Evolutionary conservation across 2,113 vertebrate genomes (phyloP).

Genomic region (Epinephelus cyanopodus): DNA sequence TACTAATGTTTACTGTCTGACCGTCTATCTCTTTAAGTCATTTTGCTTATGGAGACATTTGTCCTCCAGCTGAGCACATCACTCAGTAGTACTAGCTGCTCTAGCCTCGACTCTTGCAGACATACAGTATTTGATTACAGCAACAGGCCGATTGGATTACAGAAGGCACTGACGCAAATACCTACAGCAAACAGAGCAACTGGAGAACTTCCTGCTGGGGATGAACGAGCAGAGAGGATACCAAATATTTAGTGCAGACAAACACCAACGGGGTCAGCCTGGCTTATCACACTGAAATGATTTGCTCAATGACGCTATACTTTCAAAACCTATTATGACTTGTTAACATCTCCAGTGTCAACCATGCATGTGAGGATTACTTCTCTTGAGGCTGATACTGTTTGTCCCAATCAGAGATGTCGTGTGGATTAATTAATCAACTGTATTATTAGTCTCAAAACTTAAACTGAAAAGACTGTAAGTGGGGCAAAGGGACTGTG

Average conservation of each 20-base stretch:
- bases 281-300: neutral
- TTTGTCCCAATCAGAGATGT: neutral
- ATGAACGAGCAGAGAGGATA: constrained; percentile 28
- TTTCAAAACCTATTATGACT: neutral
- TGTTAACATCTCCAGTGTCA: neutral
- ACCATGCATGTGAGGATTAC: neutral
- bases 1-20: constrained; percentile 17
- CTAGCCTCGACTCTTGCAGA: constrained; percentile 57
- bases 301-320: neutral
- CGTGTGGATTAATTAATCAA: neutral
- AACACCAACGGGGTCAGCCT: neutral
- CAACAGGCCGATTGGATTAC: constrained; percentile 76
- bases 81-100: constrained; percentile 60
- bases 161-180: constrained; percentile 67
- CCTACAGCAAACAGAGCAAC: constrained; percentile 62
- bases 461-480: neutral
- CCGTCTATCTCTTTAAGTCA: constrained; percentile 33
- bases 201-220: constrained; percentile 56
- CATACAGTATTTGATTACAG: constrained; percentile 76
- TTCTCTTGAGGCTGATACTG: neutral
- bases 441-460: neutral
- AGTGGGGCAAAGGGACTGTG: neutral
- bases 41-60: constrained; percentile 50
- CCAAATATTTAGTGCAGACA: neutral
- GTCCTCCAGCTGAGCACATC: constrained; percentile 77